Percentiles rank a stretch among this genome's conserved stretches.
Conservation (phyloP, 2,888 invertebrate species). For the Venusia cambrica region DNA sequence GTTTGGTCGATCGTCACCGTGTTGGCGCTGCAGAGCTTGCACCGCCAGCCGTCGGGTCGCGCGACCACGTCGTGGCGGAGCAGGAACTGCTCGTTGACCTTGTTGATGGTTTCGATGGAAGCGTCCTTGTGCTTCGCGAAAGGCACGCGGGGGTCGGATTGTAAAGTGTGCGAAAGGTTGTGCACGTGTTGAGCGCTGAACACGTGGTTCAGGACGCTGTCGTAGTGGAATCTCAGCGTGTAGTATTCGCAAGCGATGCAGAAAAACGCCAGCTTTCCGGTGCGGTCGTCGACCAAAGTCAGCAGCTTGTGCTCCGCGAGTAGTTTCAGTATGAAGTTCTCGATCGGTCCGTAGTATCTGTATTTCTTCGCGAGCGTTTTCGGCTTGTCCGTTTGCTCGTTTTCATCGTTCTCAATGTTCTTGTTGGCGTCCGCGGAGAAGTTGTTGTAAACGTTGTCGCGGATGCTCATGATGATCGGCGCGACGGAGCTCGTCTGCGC, state of each 20-base stretch:
- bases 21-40: constrained; percentile 52
- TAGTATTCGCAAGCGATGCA: constrained; percentile 75
- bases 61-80: constrained; percentile 49
- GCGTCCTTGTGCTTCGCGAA: constrained; percentile 48
- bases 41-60: constrained; percentile 43
- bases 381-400: constrained; percentile 60
- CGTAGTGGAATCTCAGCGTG: constrained; percentile 68
- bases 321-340: constrained; percentile 57
- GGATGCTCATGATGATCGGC: constrained; percentile 74
- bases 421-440: constrained; percentile 67
- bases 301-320: constrained; percentile 62
- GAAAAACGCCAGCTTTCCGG: constrained; percentile 72
- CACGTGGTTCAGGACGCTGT: constrained; percentile 71
- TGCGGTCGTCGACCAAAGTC: constrained; percentile 66
- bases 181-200: constrained; percentile 68
- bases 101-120: constrained; percentile 57
- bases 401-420: constrained; percentile 67
- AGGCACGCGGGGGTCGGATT: constrained; percentile 62
- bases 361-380: constrained; percentile 67
- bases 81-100: constrained; percentile 63
- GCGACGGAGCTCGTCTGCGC: constrained; percentile 65
- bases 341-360: constrained; percentile 71
- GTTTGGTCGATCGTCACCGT: constrained; percentile 53
- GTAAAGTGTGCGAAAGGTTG: constrained; percentile 62
- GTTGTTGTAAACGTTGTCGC: constrained; percentile 73